Percentiles rank a stretch among this genome's conserved stretches.
phyloP scores from a whole-genome alignment of 2,113 vertebrate species.

The Apaloderma vittatum region DNA sequence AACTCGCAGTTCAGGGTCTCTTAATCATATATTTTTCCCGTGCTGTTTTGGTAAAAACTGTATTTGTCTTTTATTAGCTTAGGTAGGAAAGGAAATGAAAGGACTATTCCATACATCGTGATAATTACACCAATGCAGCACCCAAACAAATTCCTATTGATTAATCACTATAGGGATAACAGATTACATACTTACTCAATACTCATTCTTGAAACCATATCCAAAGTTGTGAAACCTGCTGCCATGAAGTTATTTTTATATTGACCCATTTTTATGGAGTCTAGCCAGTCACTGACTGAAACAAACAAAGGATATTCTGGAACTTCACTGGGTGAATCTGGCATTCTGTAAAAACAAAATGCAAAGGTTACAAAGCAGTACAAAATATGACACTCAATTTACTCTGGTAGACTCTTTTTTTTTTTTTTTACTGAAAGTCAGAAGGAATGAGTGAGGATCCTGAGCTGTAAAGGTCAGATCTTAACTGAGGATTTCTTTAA shows the following conservation, averaged over 20 bases:
- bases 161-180: not conserved
- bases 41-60: not conserved
- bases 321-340: constrained; percentile 92
- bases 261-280: constrained; percentile 98
- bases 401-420: not conserved
- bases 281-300: constrained; percentile 95
- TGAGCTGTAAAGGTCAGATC: not conserved
- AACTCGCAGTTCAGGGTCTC: not conserved
- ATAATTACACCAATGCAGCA: not conserved
- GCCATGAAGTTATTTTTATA: constrained; percentile 97
- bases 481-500: not conserved
- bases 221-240: constrained; percentile 92
- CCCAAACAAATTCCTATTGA: not conserved
- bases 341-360: constrained; percentile 79
- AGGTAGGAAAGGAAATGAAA: not conserved
- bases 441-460: not conserved
- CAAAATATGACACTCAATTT: not conserved
- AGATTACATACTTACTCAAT: constrained; percentile 90
- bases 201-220: constrained; percentile 94
- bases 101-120: not conserved
- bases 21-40: not conserved
- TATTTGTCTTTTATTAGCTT: not conserved
- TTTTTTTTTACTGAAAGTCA: not conserved
- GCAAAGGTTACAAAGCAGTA: constrained; percentile 5
- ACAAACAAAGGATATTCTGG: constrained; percentile 94